phyloP scores from a whole-genome alignment of 1,140 invertebrate genomes.

The Psilanteris sp. region DNA sequence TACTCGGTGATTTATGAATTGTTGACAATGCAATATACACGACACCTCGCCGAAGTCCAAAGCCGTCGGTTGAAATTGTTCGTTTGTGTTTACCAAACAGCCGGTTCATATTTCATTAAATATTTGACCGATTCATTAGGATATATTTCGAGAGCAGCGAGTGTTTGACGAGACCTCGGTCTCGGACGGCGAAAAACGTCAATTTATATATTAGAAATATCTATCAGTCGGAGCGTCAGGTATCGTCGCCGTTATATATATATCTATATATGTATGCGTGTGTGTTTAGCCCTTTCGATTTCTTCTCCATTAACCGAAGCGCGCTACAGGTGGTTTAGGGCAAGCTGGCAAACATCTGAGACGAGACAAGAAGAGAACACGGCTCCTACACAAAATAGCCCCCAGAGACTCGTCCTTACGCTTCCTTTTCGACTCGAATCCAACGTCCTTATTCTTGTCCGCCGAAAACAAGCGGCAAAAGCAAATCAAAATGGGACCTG shows the following conservation, averaged over 20 bases:
- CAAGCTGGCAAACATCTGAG: conserved; percentile 43
- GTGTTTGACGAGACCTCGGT: conserved; percentile 38
- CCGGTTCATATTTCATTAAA: conserved; percentile 49
- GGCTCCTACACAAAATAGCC: conserved; percentile 29
- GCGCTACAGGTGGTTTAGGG: conserved; percentile 53
- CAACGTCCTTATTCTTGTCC: not conserved
- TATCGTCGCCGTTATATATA: no score
- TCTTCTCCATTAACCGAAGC: conserved; percentile 58
- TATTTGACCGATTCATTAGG: conserved; percentile 55
- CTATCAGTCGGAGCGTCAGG: conserved; percentile 9
- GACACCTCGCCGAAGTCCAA: conserved; percentile 37
- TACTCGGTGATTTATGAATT: conserved; percentile 40
- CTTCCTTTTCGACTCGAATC: not conserved
- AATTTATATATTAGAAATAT: not conserved
- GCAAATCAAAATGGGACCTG: no score
- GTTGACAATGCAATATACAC: conserved; percentile 50
- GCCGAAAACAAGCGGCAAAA: no score
- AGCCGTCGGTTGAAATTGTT: conserved; percentile 47
- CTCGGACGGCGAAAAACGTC: conserved; percentile 33
- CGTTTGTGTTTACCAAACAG: conserved; percentile 57
- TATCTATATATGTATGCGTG: no score
- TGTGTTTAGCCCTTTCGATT: conserved; percentile 57
- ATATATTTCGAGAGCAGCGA: conserved; percentile 38
- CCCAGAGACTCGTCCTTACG: conserved; percentile 19
- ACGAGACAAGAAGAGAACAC: conserved; percentile 20